These are phyloP conservation scores for Bubo blakistoni DNA, from an alignment of 2,113 vertebrate genomes.

Conservation along the genomic window DNA sequence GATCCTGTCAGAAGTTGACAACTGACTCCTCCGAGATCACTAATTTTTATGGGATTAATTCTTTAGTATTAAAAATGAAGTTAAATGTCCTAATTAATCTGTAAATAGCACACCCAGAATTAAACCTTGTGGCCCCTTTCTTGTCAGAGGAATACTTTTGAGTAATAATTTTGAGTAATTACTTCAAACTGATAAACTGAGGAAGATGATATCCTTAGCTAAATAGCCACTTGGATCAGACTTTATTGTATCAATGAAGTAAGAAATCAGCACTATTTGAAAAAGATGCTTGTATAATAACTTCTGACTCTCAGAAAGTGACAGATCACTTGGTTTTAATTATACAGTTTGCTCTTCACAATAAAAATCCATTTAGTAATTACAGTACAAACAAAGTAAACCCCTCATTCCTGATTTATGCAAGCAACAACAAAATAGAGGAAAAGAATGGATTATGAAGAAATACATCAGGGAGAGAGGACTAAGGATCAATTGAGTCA, in stretches of 20 bases:
- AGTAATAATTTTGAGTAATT: conserved; percentile 81
- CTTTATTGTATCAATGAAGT: background rate
- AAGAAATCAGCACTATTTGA: background rate
- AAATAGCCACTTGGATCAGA: conserved; percentile 52
- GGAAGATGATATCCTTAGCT: conserved; percentile 48
- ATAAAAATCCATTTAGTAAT: background rate
- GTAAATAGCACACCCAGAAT: conserved; percentile 81
- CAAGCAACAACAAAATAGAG: background rate
- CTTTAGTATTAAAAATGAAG: conserved; percentile 91
- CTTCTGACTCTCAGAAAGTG: background rate
- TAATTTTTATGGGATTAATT: conserved; percentile 95
- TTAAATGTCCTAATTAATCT: conserved; percentile 96
- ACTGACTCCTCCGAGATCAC: conserved; percentile 89
- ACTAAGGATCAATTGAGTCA: background rate
- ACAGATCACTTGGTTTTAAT: background rate
- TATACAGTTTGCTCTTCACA: background rate
- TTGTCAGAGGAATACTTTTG: conserved; percentile 47
- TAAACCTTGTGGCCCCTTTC: conserved; percentile 76
- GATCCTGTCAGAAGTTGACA: conserved; percentile 89
- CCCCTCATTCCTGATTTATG: background rate
- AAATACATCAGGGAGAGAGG: background rate
- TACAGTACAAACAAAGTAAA: background rate
- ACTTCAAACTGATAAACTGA: conserved; percentile 74
- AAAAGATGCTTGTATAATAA: background rate
- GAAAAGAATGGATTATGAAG: background rate